Base-by-base conservation (phyloP, 2,888 invertebrate genomes). In the Zonitis immaculata region DNA sequence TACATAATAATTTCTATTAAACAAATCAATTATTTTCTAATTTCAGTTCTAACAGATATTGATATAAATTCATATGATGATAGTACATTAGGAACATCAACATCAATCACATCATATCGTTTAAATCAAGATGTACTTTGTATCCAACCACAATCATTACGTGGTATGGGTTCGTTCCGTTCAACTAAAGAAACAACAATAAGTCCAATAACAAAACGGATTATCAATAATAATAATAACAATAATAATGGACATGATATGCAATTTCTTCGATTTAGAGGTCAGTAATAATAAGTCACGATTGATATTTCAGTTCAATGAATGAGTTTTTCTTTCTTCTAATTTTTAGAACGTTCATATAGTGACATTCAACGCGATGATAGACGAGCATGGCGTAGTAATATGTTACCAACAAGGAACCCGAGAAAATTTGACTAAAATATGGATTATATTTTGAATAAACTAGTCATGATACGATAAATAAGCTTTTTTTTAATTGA, bases 21-120 rank as follows among this genome's bases (percentile, higher is more conserved):
- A n/a, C n/a, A n/a, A n/a, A n/a, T n/a, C n/a, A n/a, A n/a, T n/a
- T n/a, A n/a, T n/a, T n/a, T n/a, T n/a, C n/a, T n/a, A n/a, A n/a
- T 73, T 74, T 1, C 69, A 83, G 82, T 82, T 62, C 73, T 82
- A 72, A 80, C 81, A 52, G 82, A 83, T 66, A 78, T 82, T 62
- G 82, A 83, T 66, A 80, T 81, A 76, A 73, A 79, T 76, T 78
- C 72, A 4, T 75, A 74, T 64, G 74, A 75, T 56, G 73, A 72
- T 54, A 73, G 74, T 61, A 74, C 73, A 14, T 56, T 74, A 42
- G 73, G 70, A 59, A 68, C 75, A n/a, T 52, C 14, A 35, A 73
- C 72, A 39, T 73, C 74, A 27, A 71, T 74, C 35, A 71, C 73
- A 54, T 77, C 73, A 2, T 75, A 73, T 61, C 64, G 74, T 63